phyloP scores from a whole-genome alignment of 2,113 vertebrate species.

The Onychostruthus taczanowskii region DNA sequence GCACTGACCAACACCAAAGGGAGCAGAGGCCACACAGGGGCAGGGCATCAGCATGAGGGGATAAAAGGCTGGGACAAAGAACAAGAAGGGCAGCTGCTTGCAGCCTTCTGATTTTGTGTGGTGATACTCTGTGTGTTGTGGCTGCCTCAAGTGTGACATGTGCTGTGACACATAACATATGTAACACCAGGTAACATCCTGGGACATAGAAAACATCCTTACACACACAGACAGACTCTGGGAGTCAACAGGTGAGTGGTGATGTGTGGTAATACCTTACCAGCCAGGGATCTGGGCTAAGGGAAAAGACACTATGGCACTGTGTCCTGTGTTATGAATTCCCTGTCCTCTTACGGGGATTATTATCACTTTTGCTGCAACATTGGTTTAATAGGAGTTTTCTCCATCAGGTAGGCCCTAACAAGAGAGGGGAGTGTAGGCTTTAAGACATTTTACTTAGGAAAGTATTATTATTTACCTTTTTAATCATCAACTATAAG shows the following conservation, averaged over 20 bases:
- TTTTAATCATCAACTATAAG: neutral
- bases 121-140: accelerated
- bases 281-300: neutral
- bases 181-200: neutral
- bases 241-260: neutral
- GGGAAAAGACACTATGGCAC: neutral
- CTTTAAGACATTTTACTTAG: neutral
- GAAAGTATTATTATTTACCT: neutral
- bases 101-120: neutral
- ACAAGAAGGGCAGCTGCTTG: accelerated
- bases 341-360: neutral
- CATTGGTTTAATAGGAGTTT: neutral
- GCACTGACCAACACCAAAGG: neutral
- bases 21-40: neutral
- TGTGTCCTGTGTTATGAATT: neutral
- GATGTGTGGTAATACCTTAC: neutral
- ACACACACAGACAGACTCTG: neutral
- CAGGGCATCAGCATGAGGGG: neutral
- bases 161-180: neutral
- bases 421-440: neutral
- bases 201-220: neutral
- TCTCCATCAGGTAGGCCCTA: neutral
- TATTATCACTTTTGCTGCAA: neutral
- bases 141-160: accelerated
- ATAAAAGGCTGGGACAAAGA: neutral